These are phyloP conservation scores for Sarcophaga peregrina DNA, from an alignment of 1,140 invertebrate genomes.

Conservation along the genomic window DNA sequence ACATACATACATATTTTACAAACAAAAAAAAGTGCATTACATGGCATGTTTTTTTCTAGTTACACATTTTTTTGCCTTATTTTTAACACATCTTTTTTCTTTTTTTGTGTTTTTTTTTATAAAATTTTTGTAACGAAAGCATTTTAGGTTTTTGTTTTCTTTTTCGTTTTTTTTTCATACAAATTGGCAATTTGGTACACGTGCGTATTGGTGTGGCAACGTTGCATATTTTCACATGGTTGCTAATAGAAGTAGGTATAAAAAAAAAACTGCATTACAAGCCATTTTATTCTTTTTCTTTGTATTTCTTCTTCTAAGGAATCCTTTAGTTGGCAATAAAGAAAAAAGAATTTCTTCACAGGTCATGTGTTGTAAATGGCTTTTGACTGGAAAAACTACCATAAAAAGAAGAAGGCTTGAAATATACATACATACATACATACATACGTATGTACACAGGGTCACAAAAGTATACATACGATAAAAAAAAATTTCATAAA, in stretches of 20 bases:
- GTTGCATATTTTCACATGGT: background rate
- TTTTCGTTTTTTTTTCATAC: background rate
- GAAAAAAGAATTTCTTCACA: slow-evolving; percentile 3
- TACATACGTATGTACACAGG: no score
- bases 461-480: no score
- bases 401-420: no score
- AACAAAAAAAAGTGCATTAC: no score
- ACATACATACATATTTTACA: no score
- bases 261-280: background rate
- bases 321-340: background rate
- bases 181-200: slow-evolving; percentile 4
- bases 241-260: background rate
- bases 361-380: slow-evolving; percentile 20
- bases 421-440: no score
- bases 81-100: no score
- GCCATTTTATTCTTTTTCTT: background rate
- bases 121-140: background rate
- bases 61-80: background rate
- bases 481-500: no score
- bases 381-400: background rate
- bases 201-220: background rate
- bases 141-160: background rate
- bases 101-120: background rate
- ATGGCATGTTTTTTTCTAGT: background rate
- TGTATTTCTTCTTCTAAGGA: no score